These are phyloP conservation scores for Leucophenga montana DNA, from an alignment of 2,888 invertebrate species.

Conservation along the genomic window DNA sequence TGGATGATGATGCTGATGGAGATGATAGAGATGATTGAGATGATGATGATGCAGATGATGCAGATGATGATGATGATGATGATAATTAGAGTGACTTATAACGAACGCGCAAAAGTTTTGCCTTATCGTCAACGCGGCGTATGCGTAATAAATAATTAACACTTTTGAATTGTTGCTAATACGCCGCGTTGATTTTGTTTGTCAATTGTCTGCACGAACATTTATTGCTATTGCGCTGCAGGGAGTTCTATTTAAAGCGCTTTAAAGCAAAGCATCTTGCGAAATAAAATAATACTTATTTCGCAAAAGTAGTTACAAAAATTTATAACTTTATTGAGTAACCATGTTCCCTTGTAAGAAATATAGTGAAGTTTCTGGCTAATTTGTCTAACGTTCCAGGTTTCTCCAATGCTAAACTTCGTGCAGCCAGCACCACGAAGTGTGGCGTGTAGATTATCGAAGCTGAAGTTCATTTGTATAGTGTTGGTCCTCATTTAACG, in stretches of 20 bases:
- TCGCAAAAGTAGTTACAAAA: no score
- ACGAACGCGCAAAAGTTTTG: background rate
- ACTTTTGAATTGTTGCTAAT: slow-evolving; percentile 5
- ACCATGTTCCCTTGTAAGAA: no score
- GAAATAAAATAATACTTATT: no score
- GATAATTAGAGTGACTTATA: background rate
- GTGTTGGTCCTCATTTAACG: no score
- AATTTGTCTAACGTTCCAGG: no score
- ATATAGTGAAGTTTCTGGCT: no score
- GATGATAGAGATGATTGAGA: background rate
- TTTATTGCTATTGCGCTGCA: slow-evolving; percentile 36
- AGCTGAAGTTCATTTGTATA: no score
- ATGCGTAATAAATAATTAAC: slow-evolving; percentile 8
- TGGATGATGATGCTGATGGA: background rate
- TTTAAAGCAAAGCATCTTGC: no score
- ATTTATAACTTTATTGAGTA: no score
- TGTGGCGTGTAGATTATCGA: no score
- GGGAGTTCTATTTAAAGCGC: slow-evolving; percentile 41
- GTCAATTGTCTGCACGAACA: slow-evolving; percentile 25
- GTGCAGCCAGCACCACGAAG: no score
- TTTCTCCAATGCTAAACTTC: no score
- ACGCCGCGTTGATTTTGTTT: background rate
- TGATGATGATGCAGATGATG: background rate
- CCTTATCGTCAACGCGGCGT: slow-evolving; percentile 9
- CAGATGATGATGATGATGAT: background rate